A percentile compares a stretch with the other conserved stretches of the same genome.
Evolutionary conservation across 2,113 vertebrate genomes (phyloP).

Genomic region (Malaclemys terrapin): DNA sequence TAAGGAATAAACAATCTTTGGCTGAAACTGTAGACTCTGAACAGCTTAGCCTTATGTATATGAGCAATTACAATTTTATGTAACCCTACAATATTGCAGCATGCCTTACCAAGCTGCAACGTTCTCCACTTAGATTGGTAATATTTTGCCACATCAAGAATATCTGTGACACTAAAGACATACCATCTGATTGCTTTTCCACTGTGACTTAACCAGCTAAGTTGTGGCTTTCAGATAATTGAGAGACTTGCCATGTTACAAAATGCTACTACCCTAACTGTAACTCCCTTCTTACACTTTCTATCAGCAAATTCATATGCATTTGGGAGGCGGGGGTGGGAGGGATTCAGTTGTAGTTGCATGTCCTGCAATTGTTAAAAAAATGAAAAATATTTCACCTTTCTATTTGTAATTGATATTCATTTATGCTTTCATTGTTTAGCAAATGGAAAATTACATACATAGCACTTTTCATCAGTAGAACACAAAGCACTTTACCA

Average conservation of each 20-base stretch:
- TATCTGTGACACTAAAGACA: not conserved
- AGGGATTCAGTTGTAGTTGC: not conserved
- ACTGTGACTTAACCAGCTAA: not conserved
- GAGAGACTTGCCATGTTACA: not conserved
- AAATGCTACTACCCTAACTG: not conserved
- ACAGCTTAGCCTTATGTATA: not conserved
- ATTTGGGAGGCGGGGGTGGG: not conserved
- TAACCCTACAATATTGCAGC: not conserved
- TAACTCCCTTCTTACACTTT: not conserved
- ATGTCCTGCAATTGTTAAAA: not conserved
- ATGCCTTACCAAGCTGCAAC: not conserved
- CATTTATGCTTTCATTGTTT: slow-evolving; percentile 36
- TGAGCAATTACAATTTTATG: not conserved
- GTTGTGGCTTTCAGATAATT: not conserved
- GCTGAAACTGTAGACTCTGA: slow-evolving; percentile 5
- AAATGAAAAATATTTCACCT: slow-evolving; percentile 52
- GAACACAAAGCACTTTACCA: too few relatives aligned
- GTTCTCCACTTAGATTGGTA: not conserved
- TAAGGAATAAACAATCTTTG: not conserved
- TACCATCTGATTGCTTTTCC: not conserved
- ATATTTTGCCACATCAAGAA: not conserved
- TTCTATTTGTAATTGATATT: slow-evolving; percentile 26
- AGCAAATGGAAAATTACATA: not conserved
- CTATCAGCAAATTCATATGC: not conserved
- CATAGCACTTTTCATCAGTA: too few relatives aligned